Conservation (phyloP, 2,888 invertebrate species). For the Petrolisthes manimaculis region DNA sequence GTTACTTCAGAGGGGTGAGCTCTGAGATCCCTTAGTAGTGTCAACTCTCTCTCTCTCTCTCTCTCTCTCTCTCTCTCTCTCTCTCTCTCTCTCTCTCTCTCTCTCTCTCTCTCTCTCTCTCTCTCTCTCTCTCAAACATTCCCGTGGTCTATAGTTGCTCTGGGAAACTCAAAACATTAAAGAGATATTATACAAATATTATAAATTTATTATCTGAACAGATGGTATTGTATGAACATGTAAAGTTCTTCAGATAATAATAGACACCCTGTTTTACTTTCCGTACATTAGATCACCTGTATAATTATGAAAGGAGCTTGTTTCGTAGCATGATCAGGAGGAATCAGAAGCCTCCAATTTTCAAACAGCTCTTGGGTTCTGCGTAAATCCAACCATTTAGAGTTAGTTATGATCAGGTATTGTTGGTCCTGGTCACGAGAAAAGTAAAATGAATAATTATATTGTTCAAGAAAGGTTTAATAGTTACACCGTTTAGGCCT, state of each 20-base stretch:
- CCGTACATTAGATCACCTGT: no score
- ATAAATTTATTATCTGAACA: not conserved
- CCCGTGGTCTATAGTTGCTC: not conserved
- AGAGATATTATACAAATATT: not conserved
- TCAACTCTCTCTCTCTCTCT: constrained; percentile 1
- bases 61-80: constrained; percentile 28
- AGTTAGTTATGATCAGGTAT: no score
- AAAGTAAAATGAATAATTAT: no score
- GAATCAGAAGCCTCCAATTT: no score
- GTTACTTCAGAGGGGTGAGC: no score
- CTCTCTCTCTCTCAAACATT: not conserved
- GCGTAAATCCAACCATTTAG: no score
- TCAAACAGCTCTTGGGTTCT: no score
- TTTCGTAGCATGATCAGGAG: no score
- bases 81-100: constrained; percentile 28
- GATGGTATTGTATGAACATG: not conserved
- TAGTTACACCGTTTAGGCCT: no score
- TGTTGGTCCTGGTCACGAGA: no score
- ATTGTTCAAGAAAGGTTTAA: no score
- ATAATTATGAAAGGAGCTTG: no score
- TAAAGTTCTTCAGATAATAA: not conserved
- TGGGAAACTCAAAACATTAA: not conserved
- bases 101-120: constrained; percentile 19
- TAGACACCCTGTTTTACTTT: constrained; percentile 1
- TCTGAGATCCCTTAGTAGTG: not conserved